Evolutionary conservation across 2,113 vertebrate genomes (phyloP).

Genomic region (Tragelaphus strepsiceros): DNA sequence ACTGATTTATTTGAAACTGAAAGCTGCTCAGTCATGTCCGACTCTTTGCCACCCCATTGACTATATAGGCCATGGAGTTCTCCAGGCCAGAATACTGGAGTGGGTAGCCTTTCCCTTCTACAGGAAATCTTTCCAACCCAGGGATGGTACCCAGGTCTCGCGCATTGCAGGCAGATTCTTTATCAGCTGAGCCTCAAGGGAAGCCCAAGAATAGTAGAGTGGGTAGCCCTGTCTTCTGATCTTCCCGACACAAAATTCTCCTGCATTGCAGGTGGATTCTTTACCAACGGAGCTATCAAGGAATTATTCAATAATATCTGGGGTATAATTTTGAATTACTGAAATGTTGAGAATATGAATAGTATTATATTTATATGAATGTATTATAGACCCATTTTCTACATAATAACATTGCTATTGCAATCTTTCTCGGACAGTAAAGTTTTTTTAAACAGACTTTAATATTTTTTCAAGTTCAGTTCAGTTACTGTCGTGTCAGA

Average conservation of each 20-base stretch:
- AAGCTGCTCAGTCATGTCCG: neutral
- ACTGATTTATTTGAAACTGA: neutral
- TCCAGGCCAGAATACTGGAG: neutral
- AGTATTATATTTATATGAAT: neutral
- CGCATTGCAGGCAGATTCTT: neutral
- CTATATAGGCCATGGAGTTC: neutral
- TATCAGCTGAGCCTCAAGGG: neutral
- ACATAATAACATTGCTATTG: neutral
- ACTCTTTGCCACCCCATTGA: neutral
- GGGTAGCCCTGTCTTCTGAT: neutral
- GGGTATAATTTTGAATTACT: neutral
- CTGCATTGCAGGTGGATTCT: neutral
- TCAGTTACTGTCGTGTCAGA: fast-evolving
- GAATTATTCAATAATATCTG: neutral
- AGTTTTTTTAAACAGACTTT: neutral
- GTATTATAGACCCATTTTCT: neutral
- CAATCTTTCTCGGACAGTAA: neutral
- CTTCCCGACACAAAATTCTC: neutral
- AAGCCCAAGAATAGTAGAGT: neutral
- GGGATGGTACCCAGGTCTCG: neutral
- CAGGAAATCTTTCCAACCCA: neutral
- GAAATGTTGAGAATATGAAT: neutral
- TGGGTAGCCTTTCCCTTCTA: neutral
- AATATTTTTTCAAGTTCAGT: neutral
- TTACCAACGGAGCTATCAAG: neutral